Evolutionary conservation across 2,888 invertebrate species (phyloP), one percentile per base, ranked within the genome.

Genomic region (Pecten maximus): DNA sequence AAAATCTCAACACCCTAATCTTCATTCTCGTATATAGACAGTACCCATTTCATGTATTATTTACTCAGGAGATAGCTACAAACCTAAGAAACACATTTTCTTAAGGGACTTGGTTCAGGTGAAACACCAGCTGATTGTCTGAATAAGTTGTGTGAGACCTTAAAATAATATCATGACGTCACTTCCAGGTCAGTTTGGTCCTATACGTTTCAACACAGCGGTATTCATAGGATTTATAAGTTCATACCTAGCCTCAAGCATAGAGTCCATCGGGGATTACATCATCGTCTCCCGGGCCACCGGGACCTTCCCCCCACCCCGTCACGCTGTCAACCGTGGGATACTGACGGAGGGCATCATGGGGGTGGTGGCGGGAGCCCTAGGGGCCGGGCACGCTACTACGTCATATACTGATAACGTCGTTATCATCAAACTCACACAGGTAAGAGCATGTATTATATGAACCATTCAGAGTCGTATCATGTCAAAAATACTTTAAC

Each of bases 191-290:
- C 95, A 95, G 90, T 95, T 94, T 89, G 95, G 95, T 28, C 28
- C 93, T 0, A 95, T 95, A 0, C 92, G 91, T 6, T 92, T 95
- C 91, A 94, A 91, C 89, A 88, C 93, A 2, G 94, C 94, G 0
- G 92, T 95, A 60, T 93, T 93, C 87, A 91, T 95, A 0, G 95
- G 95, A 0, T 95, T 95, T 74, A 87, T 94, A 0, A 93, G 94
- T 15, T 94, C 95, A 0, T 93, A 94, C 39, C 89, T 95, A 4
- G 90, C 94, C 0, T 95, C 95, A 0, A 89, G 95, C 12, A 89
- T 95, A 39, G 95, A 95, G 88, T 94, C 95, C 0, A 94, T 95
- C 8, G 95, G 95, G 0, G 95, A 95, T 89, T 95, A 95, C 89
- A 94, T 94, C 86, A 95, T 95, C 0, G 93, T 94, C 0, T 92